Evolutionary conservation across 2,888 invertebrate genomes (phyloP).

Genomic region (Synergus itoensis): DNA sequence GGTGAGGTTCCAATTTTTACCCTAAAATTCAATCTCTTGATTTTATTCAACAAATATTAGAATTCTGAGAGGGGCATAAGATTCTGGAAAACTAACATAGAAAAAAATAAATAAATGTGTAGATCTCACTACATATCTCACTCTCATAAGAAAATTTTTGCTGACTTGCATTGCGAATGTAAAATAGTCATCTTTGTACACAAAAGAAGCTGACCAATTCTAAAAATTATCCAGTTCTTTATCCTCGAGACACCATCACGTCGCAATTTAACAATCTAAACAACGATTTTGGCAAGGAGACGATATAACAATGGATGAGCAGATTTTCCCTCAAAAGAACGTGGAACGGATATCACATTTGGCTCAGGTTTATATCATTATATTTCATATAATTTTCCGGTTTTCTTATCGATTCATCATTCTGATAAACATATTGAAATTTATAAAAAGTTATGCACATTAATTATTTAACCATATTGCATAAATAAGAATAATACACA

Average conservation of each 20-base stretch:
- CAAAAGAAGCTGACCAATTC: neutral
- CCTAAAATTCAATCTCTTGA: too few species aligned
- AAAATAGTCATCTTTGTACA: slow-evolving; percentile 1
- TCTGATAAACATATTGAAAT: too few species aligned
- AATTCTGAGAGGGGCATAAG: too few species aligned
- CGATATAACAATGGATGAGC: neutral
- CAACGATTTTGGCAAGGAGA: neutral
- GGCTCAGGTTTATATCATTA: neutral
- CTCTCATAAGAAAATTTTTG: neutral
- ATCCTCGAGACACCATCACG: neutral
- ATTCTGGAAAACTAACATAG: too few species aligned
- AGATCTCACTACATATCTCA: neutral
- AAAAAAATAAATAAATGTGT: too few species aligned
- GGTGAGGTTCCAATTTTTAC: too few species aligned
- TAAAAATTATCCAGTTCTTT: neutral
- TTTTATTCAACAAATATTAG: too few species aligned
- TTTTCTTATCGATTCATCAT: neutral
- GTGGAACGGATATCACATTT: neutral
- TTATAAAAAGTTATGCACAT: too few species aligned
- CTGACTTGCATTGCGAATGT: neutral
- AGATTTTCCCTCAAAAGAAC: neutral
- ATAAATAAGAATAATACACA: too few species aligned
- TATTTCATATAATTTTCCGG: neutral
- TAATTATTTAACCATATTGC: too few species aligned
- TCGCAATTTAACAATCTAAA: neutral